Conservation (phyloP, 53 echinoderm and acorn worm genomes). For the Mesocentrotus franciscanus region DNA sequence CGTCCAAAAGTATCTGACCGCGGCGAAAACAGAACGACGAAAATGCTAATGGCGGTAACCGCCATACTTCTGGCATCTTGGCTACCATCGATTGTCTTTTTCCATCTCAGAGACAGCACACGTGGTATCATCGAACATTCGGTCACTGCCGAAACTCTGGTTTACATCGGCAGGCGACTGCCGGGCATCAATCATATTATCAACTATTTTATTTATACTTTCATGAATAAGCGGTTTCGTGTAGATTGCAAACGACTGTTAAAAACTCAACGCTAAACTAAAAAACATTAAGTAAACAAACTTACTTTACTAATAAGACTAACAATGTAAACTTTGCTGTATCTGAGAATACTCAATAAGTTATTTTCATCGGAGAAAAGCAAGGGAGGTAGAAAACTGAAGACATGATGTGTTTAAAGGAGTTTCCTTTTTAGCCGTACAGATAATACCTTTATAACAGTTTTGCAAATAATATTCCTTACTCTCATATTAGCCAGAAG, state of each 20-base stretch:
- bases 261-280: neutral
- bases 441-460: too few relatives aligned
- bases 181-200: constrained; percentile 62
- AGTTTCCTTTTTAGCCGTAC: neutral
- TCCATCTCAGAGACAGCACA: constrained; percentile 59
- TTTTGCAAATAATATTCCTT: too few relatives aligned
- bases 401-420: neutral
- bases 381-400: neutral
- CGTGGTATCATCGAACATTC: constrained; percentile 29
- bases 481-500: too few relatives aligned
- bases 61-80: constrained; percentile 64
- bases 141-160: constrained; percentile 15
- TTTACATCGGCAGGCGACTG: constrained; percentile 1
- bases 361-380: neutral
- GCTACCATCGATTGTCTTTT: constrained; percentile 66
- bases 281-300: neutral
- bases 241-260: constrained; percentile 62
- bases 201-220: constrained; percentile 68
- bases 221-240: constrained; percentile 70
- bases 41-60: constrained; percentile 71
- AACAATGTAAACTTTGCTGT: neutral
- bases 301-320: neutral
- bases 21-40: constrained; percentile 65
- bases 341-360: neutral
- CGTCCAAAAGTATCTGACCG: neutral